Evolutionary conservation across 2,113 vertebrate species (phyloP).

Genomic region (Ciconia maguari): DNA sequence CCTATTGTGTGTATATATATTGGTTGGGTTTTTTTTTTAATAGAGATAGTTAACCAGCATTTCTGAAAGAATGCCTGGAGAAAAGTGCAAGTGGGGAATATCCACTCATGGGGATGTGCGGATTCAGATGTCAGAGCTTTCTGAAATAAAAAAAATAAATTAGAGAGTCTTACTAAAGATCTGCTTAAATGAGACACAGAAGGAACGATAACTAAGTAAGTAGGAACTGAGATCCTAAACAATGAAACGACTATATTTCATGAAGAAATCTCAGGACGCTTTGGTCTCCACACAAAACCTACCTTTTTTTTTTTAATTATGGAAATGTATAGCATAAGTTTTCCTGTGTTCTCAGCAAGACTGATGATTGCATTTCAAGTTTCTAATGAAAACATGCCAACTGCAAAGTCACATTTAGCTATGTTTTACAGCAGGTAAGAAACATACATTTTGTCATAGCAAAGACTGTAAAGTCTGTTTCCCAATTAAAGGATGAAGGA

Average conservation of each 20-base stretch:
- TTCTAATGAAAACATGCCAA: background rate
- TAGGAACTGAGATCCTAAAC: background rate
- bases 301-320: background rate
- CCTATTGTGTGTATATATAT: background rate
- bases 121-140: background rate
- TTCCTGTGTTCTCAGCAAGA: background rate
- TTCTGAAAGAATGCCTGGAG: background rate
- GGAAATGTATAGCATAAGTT: background rate
- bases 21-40: fast-evolving
- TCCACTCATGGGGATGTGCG: background rate
- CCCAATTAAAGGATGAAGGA: background rate
- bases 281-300: background rate
- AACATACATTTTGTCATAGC: background rate
- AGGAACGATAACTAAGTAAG: background rate
- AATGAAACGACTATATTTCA: fast-evolving
- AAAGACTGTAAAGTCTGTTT: background rate
- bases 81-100: background rate
- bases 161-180: background rate
- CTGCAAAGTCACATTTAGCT: background rate
- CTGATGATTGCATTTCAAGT: background rate
- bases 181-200: background rate
- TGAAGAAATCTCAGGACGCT: background rate
- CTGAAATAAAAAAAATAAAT: background rate
- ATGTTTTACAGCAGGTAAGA: background rate
- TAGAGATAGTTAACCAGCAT: background rate